A percentile compares a stretch with the other conserved stretches of the same genome.
Conservation (phyloP, 2,113 vertebrate species). For the Numida meleagris region DNA sequence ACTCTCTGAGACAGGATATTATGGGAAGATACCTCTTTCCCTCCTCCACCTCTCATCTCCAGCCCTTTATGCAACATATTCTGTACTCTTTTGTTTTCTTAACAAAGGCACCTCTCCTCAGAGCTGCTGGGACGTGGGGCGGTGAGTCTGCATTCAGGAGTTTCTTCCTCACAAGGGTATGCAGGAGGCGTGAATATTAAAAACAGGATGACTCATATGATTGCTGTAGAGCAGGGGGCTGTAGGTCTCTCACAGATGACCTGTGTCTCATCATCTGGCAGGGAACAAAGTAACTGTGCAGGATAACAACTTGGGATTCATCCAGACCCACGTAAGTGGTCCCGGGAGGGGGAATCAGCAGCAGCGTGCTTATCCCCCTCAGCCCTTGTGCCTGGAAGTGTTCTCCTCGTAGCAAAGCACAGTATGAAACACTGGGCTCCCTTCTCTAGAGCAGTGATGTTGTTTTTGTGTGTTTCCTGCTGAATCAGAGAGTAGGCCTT, state of each 20-base stretch:
- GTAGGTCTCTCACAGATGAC: neutral
- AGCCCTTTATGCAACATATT: neutral
- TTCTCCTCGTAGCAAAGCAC: neutral
- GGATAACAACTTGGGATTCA: rapidly evolving
- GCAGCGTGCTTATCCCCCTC: rapidly evolving
- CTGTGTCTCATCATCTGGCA: neutral
- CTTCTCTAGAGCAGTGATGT: neutral
- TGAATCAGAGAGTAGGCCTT: neutral
- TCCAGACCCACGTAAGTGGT: rapidly evolving
- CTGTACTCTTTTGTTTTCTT: neutral
- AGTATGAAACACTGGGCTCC: neutral
- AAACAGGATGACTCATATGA: neutral
- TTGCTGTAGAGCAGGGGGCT: neutral
- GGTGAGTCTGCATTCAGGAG: rapidly evolving
- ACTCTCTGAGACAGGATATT: neutral
- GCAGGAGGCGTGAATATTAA: neutral
- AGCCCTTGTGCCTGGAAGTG: neutral
- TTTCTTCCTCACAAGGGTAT: neutral
- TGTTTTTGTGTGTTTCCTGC: neutral
- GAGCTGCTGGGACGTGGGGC: neutral
- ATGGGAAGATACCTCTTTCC: slow-evolving; percentile 14
- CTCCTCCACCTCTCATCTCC: neutral
- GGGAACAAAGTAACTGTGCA: neutral
- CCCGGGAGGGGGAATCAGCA: rapidly evolving
- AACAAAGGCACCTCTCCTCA: neutral